Base-by-base conservation (phyloP, 2,113 vertebrate genomes). In the Castor canadensis region DNA sequence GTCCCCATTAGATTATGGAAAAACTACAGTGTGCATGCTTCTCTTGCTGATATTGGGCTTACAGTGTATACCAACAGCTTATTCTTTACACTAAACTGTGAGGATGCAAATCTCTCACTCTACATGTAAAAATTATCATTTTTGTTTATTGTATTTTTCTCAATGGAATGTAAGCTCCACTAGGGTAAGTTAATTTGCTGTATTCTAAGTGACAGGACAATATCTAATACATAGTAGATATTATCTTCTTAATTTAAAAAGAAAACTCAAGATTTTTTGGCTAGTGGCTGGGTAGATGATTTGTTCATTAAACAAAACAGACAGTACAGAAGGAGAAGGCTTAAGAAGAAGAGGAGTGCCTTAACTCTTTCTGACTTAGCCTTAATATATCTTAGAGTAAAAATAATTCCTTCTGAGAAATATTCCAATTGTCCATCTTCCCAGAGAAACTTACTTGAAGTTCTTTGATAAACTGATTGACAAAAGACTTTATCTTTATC, bases 361-460 rank as follows among this genome's bases (percentile, higher is more conserved):
- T 60, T 64, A 89, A 77, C 4, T 35, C 32, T 81, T 80, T 69
- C 35, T 73, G 30, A 45, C 9, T 58, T 89, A 28, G 22, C 30
- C 86, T 88, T 67, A 43, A 26, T 69, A 71, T 47, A 62, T 56
- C n/a, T 87, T 43, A 64, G n/a, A 15, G 6, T 28, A 64, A 52
- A 92, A 92, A 80, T 16, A 1, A 22, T 69, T 35, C 30, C 32
- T 87, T 94, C 94, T 84, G 35, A 79, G 45, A 86, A 88, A 72
- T 60, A 64, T 1, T 92, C 9, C 32, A 83, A 90, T 89, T 43
- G 10, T 40, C 35, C 58, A 8, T 24, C 8, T 16, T 30, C 64
- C 6, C 12, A 92, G 24, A 81, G 13, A 82, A 76, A 85, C 32
- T 9, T 89, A 86, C 26, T 9, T 77, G 24, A 96, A 91, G 10